A percentile compares a stretch with the other conserved stretches of the same genome.
These are phyloP conservation scores for Himalopsyche tibetana DNA, from an alignment of 2,888 invertebrate species.

Conservation along the genomic window DNA sequence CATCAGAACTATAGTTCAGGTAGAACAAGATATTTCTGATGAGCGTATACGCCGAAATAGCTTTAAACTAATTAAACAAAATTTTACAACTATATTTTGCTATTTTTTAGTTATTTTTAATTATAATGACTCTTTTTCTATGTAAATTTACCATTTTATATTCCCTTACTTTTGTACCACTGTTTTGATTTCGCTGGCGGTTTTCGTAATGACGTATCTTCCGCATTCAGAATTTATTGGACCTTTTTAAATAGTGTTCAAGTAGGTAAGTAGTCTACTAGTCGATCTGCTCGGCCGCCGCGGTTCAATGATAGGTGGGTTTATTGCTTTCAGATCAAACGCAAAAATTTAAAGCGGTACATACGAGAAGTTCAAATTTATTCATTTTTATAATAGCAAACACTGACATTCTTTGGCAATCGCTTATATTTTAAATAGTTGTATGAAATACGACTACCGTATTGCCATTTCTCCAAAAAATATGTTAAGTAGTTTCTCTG, in stretches of 20 bases:
- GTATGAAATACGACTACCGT: too few species aligned
- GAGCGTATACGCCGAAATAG: too few species aligned
- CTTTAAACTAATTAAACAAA: too few species aligned
- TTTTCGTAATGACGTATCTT: background rate
- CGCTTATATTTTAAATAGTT: background rate
- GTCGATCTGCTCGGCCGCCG: background rate
- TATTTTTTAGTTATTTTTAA: too few species aligned
- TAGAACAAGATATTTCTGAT: too few species aligned
- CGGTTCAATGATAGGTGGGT: background rate
- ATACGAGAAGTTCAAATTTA: background rate
- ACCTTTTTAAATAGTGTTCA: conserved; percentile 8
- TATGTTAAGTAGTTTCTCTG: too few species aligned
- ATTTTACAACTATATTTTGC: too few species aligned
- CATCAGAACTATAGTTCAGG: too few species aligned
- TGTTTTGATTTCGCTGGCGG: background rate
- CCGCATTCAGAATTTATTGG: conserved; percentile 19
- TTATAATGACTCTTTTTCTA: too few species aligned
- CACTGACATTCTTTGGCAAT: background rate
- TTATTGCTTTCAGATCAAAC: conserved; percentile 31
- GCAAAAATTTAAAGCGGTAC: background rate
- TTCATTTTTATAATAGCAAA: background rate
- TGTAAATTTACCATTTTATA: too few species aligned
- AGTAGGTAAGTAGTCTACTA: background rate
- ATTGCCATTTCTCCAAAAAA: too few species aligned
- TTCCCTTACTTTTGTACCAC: too few species aligned